phyloP scores from a whole-genome alignment of 1,140 invertebrate species.

The Agraylea sexmaculata region DNA sequence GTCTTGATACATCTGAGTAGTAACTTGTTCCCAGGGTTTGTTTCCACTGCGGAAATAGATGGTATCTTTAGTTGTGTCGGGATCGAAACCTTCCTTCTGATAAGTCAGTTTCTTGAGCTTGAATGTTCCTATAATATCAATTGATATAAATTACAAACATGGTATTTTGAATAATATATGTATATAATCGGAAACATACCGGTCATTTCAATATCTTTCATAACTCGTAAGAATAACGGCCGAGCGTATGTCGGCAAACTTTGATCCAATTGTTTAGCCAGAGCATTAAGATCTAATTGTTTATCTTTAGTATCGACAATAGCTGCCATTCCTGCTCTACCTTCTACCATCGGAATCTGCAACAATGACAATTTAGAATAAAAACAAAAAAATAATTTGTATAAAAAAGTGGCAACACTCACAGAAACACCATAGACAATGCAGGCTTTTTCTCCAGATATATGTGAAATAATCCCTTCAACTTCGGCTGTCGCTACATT shows the following conservation, averaged over 20 bases:
- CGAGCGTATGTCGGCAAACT: constrained; percentile 69
- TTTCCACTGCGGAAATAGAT: constrained; percentile 80
- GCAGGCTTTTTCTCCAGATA: constrained; percentile 48
- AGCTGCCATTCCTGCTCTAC: constrained; percentile 84
- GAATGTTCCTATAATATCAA: constrained; percentile 17
- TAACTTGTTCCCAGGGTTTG: constrained; percentile 53
- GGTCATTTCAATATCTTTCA: constrained; percentile 42
- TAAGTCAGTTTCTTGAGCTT: constrained; percentile 19
- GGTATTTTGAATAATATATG: neutral
- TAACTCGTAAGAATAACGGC: constrained; percentile 72
- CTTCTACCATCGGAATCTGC: constrained; percentile 65
- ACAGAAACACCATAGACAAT: constrained; percentile 78
- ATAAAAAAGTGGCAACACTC: constrained; percentile 21
- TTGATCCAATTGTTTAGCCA: constrained; percentile 49
- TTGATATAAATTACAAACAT: constrained; percentile 8
- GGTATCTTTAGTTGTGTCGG: constrained; percentile 43
- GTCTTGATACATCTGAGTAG: constrained; percentile 14
- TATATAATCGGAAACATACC: constrained; percentile 28
- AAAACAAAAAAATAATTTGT: too few relatives aligned
- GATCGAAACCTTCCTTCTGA: constrained; percentile 19
- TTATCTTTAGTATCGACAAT: constrained; percentile 53
- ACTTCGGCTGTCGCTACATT: constrained; percentile 81
- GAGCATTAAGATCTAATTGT: constrained; percentile 43
- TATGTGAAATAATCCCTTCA: constrained; percentile 64
- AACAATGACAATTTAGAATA: constrained; percentile 10